Evolutionary conservation across 2,888 invertebrate species (phyloP).

Genomic region (Oxyteleia sp.): DNA sequence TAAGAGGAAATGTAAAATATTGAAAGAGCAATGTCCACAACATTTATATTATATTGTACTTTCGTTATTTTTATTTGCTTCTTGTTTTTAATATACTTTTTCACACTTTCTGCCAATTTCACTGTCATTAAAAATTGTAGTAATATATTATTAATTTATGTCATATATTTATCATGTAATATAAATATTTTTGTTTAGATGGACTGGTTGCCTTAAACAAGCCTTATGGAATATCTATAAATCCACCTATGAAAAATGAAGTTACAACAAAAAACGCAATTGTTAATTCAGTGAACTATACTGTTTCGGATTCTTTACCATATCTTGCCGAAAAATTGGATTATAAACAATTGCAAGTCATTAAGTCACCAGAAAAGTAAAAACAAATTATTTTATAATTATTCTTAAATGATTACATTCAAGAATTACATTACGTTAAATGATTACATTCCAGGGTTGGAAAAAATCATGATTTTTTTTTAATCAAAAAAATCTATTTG

Average conservation of each 20-base stretch:
- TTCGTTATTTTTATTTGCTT: no score
- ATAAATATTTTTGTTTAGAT: constrained; percentile 40
- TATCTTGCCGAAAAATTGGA: constrained; percentile 51
- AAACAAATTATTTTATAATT: constrained; percentile 1
- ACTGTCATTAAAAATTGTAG: no score
- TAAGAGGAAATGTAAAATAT: no score
- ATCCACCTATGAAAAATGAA: neutral
- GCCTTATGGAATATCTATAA: constrained; percentile 59
- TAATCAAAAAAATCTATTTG: no score
- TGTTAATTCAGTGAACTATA: constrained; percentile 27
- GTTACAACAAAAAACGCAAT: constrained; percentile 48
- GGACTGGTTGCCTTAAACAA: constrained; percentile 71
- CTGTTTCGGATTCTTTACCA: constrained; percentile 43
- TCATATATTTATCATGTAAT: neutral
- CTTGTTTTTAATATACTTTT: constrained; percentile 1
- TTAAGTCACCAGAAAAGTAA: constrained; percentile 71
- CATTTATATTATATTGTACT: no score
- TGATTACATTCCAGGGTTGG: no score
- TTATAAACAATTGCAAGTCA: constrained; percentile 38
- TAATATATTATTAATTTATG: constrained; percentile 5
- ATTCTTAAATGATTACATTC: no score
- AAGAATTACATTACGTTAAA: no score
- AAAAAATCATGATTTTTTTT: no score
- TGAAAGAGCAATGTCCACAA: no score
- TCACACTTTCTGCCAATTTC: no score